Evolutionary conservation across 2,888 invertebrate genomes (phyloP).

Genomic region (Megastigmus dorsalis): DNA sequence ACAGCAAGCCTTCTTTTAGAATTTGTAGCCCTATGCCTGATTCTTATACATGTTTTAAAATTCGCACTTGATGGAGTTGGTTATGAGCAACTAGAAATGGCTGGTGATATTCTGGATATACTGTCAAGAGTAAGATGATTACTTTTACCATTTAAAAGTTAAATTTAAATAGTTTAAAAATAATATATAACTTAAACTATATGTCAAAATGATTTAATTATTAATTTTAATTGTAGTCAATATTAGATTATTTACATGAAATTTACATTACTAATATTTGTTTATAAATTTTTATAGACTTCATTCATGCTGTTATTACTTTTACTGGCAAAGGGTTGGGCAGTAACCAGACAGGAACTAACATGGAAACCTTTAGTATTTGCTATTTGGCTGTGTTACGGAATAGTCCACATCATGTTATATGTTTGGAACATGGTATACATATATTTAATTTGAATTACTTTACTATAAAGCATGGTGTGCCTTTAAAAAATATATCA

Average conservation of each 20-base stretch:
- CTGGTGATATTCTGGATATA: constrained; percentile 94
- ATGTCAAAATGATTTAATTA: not conserved
- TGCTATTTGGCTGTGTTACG: constrained; percentile 93
- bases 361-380: constrained; percentile 90
- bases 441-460: constrained; percentile 54
- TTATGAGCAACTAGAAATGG: constrained; percentile 85
- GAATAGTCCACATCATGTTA: constrained; percentile 91
- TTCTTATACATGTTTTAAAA: constrained; percentile 90
- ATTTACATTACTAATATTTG: too few relatives aligned
- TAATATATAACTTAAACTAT: not conserved
- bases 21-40: constrained; percentile 89
- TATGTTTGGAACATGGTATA: constrained; percentile 98
- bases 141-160: constrained; percentile 10
- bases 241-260: not conserved
- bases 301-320: constrained; percentile 94
- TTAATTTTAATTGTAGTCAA: not conserved
- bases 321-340: constrained; percentile 97
- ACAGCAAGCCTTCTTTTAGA: constrained; percentile 91
- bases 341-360: constrained; percentile 91
- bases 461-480: constrained; percentile 13
- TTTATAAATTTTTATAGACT: constrained; percentile 78
- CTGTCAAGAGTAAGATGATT: constrained; percentile 84
- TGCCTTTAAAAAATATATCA: not conserved
- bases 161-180: not conserved
- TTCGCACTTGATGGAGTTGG: constrained; percentile 95